These are phyloP conservation scores for Psittacus erithacus DNA, from an alignment of 2,113 vertebrate species.

Conservation along the genomic window DNA sequence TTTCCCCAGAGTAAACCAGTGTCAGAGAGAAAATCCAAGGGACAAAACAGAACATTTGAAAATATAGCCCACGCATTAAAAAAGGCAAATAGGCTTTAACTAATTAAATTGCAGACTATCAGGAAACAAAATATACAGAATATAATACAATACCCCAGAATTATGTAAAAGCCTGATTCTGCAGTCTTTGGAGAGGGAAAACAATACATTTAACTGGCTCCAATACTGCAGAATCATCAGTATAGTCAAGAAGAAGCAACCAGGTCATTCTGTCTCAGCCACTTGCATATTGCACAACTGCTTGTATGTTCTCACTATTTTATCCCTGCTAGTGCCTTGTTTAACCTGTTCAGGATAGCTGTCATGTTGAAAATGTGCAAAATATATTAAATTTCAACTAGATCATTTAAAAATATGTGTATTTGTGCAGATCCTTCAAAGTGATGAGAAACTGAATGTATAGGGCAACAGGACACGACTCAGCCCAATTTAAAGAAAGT, in stretches of 20 bases:
- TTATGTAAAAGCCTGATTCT: slow-evolving; percentile 3
- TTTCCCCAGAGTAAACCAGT: slow-evolving; percentile 37
- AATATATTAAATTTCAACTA: slow-evolving; percentile 71
- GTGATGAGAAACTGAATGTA: slow-evolving; percentile 53
- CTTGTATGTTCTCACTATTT: slow-evolving; percentile 36
- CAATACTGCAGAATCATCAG: slow-evolving; percentile 48
- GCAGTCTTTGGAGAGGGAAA: background rate
- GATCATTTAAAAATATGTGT: slow-evolving; percentile 64
- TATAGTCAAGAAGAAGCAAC: slow-evolving; percentile 22
- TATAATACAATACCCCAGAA: background rate
- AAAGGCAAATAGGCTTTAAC: background rate
- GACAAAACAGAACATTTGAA: background rate
- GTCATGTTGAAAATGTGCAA: slow-evolving; percentile 66
- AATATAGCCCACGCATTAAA: background rate
- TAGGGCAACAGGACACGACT: slow-evolving; percentile 72
- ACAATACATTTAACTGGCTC: slow-evolving; percentile 1
- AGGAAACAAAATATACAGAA: background rate
- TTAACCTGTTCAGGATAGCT: slow-evolving; percentile 61
- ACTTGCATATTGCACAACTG: slow-evolving; percentile 28
- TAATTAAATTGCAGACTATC: background rate
- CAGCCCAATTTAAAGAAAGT: slow-evolving; percentile 73
- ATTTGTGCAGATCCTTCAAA: slow-evolving; percentile 70
- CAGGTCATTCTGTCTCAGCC: slow-evolving; percentile 58
- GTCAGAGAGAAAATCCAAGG: background rate
- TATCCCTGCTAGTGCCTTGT: slow-evolving; percentile 62